Conservation (phyloP, 2,888 invertebrate species). For the Melanargia galathea region DNA sequence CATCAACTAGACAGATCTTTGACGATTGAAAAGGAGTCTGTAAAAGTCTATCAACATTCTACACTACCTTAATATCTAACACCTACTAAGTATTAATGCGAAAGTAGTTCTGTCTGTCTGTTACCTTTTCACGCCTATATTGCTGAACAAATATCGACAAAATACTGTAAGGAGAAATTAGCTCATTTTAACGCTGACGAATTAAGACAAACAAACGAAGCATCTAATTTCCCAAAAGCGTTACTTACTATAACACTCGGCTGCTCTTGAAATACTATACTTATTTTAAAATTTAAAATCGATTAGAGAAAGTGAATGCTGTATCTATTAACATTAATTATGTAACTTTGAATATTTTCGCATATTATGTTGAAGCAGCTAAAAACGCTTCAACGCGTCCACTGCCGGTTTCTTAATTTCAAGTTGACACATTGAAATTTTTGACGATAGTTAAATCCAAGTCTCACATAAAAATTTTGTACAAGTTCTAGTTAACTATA, state of each 20-base stretch:
- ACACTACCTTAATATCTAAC: too few species aligned
- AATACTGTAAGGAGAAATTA: not conserved
- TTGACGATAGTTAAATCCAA: not conserved
- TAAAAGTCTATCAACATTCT: too few species aligned
- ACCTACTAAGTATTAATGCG: too few species aligned
- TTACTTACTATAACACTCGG: not conserved
- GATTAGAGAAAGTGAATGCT: slow-evolving; percentile 20
- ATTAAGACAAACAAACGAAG: not conserved
- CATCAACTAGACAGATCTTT: too few species aligned
- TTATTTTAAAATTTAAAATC: slow-evolving; percentile 11
- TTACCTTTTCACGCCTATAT: too few species aligned
- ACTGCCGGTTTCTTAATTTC: slow-evolving; percentile 11
- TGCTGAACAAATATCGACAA: too few species aligned
- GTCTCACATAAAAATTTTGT: not conserved
- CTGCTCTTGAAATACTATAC: slow-evolving; percentile 14
- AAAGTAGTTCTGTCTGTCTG: too few species aligned
- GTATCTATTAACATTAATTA: slow-evolving; percentile 18
- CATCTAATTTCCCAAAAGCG: not conserved
- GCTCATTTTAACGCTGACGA: not conserved
- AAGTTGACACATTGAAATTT: slow-evolving; percentile 5
- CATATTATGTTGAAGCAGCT: slow-evolving; percentile 4
- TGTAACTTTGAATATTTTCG: slow-evolving; percentile 8
- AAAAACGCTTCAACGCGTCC: not conserved
- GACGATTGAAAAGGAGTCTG: too few species aligned
- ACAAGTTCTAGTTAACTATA: not conserved